Percentiles rank a stretch among this genome's conserved stretches.
Conservation (phyloP, 2,888 invertebrate species). For the Acanthopleura granulata region DNA sequence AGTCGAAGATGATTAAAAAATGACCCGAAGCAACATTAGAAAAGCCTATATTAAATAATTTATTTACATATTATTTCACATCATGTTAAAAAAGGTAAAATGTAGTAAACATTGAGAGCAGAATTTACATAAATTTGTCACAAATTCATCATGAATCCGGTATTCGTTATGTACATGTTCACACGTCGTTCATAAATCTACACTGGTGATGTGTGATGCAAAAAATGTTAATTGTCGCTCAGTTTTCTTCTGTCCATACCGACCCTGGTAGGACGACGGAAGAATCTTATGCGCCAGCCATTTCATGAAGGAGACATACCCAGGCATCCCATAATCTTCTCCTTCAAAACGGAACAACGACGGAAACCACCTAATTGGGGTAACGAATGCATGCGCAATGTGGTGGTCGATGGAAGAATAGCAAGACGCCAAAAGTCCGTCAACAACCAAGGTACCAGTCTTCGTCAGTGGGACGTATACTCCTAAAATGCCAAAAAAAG, state of each 20-base stretch:
- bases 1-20: too few relatives aligned
- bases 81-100: too few relatives aligned
- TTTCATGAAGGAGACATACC: slow-evolving; percentile 16
- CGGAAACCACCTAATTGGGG: slow-evolving; percentile 36
- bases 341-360: slow-evolving; percentile 20
- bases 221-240: too few relatives aligned
- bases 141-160: too few relatives aligned
- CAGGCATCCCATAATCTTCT: slow-evolving; percentile 18
- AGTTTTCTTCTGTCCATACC: neutral
- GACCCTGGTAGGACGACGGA: neutral
- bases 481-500: slow-evolving; percentile 31
- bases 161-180: too few relatives aligned
- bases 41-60: too few relatives aligned
- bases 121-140: too few relatives aligned
- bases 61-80: too few relatives aligned
- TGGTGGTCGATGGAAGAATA: slow-evolving; percentile 44
- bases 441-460: slow-evolving; percentile 45
- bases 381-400: slow-evolving; percentile 31
- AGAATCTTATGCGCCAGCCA: slow-evolving; percentile 1
- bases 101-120: too few relatives aligned
- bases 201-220: too few relatives aligned
- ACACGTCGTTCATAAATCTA: too few relatives aligned
- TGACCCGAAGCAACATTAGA: too few relatives aligned
- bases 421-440: slow-evolving; percentile 42
- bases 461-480: slow-evolving; percentile 48